Base-by-base conservation (phyloP, 2,888 invertebrate genomes). In the Pseudococcus viburni region DNA sequence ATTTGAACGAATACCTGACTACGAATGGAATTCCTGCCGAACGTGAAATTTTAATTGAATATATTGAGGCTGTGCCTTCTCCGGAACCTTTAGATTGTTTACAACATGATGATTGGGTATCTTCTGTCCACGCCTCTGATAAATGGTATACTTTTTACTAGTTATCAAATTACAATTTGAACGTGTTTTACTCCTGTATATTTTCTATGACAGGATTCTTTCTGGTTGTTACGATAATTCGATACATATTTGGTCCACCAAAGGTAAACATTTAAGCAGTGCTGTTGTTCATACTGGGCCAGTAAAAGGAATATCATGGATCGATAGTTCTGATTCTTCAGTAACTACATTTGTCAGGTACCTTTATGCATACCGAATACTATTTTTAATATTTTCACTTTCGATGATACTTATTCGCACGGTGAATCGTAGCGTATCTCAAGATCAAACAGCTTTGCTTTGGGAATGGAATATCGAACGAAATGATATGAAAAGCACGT, bases 41-140 rank as follows among this genome's bases (percentile, higher is more conserved):
- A 93, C 94, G 94, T 88, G 95, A 96, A 12, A 93, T 99, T 90
- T 95, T 96, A 90, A 94, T 99, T 86, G 99, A 99, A 92, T 99
- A 99, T 92, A 93, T 99, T 33, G 96, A 97, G 91, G 94, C 96
- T 90, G 95, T 96, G 90, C 97, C 98, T 15, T 95, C 98, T 0
- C 99, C 99, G 0, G 94, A 96, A 91, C 98, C 99, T 0, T 95
- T 97, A 91, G 96, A 98, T 91, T 97, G 97, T 91, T 93, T 99
- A 90, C 94, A 97, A 91, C 98, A 99, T 91, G 98, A 99, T 92
- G 99, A 99, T 91, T 99, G 99, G 99, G 97, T 99, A n/a, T 96
- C 97, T 26, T 94, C 96, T 77, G 95, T 98, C 0, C 94, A 95
- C 90, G 93, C 94, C 68, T 92, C 93, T 89, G 94, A 93, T 68